Evolutionary conservation across 2,888 invertebrate species (phyloP).

Genomic region (Neoitamus cyanurus): DNA sequence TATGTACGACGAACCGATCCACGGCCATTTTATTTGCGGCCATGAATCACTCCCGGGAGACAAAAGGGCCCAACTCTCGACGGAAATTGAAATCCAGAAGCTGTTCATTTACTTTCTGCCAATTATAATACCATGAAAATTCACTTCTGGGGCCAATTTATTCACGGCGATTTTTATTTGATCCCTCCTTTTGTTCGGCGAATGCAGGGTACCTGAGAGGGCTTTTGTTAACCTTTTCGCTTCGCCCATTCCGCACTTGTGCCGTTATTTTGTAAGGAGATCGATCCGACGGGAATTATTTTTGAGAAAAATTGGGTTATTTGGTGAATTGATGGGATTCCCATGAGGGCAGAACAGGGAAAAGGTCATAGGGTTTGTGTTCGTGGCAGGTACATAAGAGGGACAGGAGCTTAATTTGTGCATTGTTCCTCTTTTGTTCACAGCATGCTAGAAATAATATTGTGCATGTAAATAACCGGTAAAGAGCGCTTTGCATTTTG

Average conservation of each 20-base stretch:
- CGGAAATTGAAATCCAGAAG: constrained; percentile 34
- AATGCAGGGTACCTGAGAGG: background rate
- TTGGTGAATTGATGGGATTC: background rate
- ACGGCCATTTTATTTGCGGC: constrained; percentile 34
- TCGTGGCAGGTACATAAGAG: background rate
- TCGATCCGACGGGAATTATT: background rate
- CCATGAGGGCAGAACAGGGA: background rate
- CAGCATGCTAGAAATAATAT: too few relatives aligned
- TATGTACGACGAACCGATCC: background rate
- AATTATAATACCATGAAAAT: constrained; percentile 45
- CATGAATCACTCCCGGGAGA: constrained; percentile 30
- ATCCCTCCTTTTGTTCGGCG: constrained; percentile 9
- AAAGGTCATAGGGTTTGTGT: background rate
- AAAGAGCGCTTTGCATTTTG: too few relatives aligned
- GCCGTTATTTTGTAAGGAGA: background rate
- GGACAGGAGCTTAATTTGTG: too few relatives aligned
- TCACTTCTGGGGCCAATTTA: constrained; percentile 43
- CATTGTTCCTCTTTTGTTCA: background rate
- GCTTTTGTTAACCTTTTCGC: constrained; percentile 15
- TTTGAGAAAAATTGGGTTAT: background rate
- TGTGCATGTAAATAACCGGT: too few relatives aligned
- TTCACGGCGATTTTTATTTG: constrained; percentile 37
- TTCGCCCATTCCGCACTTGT: background rate
- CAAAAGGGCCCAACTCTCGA: constrained; percentile 14
- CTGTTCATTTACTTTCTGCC: constrained; percentile 44